A percentile compares a stretch with the other conserved stretches of the same genome.
These are phyloP conservation scores for Heliothis virescens DNA, from an alignment of 1,140 invertebrate species.

Conservation along the genomic window DNA sequence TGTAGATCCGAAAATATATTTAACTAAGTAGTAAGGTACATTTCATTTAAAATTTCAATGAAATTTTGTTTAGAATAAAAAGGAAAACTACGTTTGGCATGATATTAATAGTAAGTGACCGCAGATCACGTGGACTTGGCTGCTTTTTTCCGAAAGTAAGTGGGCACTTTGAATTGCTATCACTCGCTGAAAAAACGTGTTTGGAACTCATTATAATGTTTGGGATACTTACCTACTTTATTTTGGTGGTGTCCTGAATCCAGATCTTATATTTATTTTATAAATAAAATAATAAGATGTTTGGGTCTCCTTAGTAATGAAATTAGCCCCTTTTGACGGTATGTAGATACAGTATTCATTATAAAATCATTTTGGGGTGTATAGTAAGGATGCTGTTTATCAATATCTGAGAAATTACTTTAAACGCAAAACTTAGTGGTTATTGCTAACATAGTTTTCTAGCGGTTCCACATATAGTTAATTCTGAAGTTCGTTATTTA, in stretches of 20 bases:
- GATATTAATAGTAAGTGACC: slow-evolving; percentile 66
- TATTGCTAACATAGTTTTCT: no score
- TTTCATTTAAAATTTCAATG: slow-evolving; percentile 9
- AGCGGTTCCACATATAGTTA: no score
- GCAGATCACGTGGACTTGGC: slow-evolving; percentile 65
- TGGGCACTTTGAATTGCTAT: slow-evolving; percentile 61
- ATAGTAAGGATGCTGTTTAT: no score
- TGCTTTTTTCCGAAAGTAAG: slow-evolving; percentile 58
- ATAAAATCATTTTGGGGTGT: no score
- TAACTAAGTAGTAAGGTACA: background rate
- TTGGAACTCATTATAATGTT: slow-evolving; percentile 61
- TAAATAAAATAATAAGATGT: no score
- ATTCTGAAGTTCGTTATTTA: no score
- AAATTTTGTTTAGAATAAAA: slow-evolving; percentile 46
- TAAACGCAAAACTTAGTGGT: no score
- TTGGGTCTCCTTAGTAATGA: no score
- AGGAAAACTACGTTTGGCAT: slow-evolving; percentile 63
- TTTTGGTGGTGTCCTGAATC: slow-evolving; percentile 18
- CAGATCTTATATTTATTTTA: background rate
- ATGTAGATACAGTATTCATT: no score
- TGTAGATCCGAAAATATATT: background rate
- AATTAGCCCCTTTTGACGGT: no score
- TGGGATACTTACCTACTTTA: slow-evolving; percentile 14
- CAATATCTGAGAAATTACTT: no score
- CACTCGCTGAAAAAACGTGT: slow-evolving; percentile 66